phyloP scores from a whole-genome alignment of 37 sponge, comb jelly and placozoan genomes.

The Bolinopsis microptera region DNA sequence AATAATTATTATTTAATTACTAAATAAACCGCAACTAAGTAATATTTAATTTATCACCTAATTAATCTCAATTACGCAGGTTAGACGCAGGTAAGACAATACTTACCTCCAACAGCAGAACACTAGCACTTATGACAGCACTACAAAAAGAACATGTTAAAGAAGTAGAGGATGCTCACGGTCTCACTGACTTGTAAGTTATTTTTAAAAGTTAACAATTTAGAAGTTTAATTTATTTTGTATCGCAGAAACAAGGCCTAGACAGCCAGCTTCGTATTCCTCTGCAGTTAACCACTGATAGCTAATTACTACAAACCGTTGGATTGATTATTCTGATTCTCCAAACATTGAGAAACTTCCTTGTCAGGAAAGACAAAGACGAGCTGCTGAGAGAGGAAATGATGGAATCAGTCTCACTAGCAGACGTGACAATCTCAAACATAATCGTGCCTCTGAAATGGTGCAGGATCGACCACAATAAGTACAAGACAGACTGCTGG shows the following conservation, averaged over 20 bases:
- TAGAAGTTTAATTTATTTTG: background rate
- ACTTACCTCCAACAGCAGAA: slow-evolving; percentile 36
- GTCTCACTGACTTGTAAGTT: slow-evolving; percentile 27
- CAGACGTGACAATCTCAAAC: slow-evolving; percentile 34
- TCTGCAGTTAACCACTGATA: too few species aligned
- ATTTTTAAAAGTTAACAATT: too few species aligned
- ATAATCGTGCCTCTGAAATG: slow-evolving; percentile 29
- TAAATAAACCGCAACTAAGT: too few species aligned
- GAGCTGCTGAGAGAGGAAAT: slow-evolving; percentile 17
- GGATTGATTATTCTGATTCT: too few species aligned
- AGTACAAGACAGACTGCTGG: slow-evolving; percentile 53
- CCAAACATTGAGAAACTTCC: too few species aligned
- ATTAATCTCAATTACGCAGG: too few species aligned
- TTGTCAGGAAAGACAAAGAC: slow-evolving; percentile 2
- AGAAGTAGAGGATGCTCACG: slow-evolving; percentile 39
- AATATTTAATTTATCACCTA: too few species aligned
- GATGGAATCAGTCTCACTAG: slow-evolving; percentile 50
- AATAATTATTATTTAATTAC: too few species aligned
- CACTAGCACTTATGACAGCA: slow-evolving; percentile 43
- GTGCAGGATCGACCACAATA: background rate
- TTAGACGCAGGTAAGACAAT: slow-evolving; percentile 29
- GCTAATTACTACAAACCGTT: too few species aligned
- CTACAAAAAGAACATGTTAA: slow-evolving; percentile 15
- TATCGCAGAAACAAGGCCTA: background rate
- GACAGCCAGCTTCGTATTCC: too few species aligned